phyloP scores from a whole-genome alignment of 2,113 vertebrate species.

The Gallinago jamesoni region DNA sequence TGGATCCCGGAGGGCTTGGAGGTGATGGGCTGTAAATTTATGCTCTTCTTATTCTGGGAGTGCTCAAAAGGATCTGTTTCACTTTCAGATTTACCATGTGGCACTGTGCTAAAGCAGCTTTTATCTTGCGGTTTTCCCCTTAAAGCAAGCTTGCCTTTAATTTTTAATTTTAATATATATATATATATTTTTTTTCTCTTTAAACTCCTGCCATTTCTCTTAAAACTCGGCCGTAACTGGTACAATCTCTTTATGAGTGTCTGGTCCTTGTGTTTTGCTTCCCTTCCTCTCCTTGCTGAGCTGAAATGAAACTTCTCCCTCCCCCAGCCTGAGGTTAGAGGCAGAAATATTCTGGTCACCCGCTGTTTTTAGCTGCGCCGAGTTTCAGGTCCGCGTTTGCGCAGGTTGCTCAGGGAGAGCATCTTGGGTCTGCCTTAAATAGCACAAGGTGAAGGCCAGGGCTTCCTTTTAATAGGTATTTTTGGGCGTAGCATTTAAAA shows the following conservation, averaged over 20 bases:
- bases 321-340: not conserved
- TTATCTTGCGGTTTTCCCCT: not conserved
- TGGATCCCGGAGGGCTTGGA: not conserved
- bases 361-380: not conserved
- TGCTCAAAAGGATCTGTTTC: not conserved
- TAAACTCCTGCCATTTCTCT: not conserved
- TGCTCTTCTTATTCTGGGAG: not conserved
- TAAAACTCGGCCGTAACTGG: not conserved
- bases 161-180: not conserved
- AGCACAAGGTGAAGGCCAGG: not conserved
- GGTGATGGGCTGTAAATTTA: not conserved
- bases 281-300: not conserved
- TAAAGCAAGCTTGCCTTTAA: not conserved
- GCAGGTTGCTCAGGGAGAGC: not conserved
- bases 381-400: not conserved
- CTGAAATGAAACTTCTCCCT: not conserved
- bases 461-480: not conserved
- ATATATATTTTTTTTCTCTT: not conserved
- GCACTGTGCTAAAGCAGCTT: not conserved
- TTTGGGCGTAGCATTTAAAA: not conserved
- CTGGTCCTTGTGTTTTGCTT: not conserved
- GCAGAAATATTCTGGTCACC: not conserved
- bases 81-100: not conserved
- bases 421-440: not conserved
- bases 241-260: not conserved